A percentile compares a stretch with the other conserved stretches of the same genome.
phyloP scores from a whole-genome alignment of 1,140 invertebrate genomes.

The Lepidurus arcticus region DNA sequence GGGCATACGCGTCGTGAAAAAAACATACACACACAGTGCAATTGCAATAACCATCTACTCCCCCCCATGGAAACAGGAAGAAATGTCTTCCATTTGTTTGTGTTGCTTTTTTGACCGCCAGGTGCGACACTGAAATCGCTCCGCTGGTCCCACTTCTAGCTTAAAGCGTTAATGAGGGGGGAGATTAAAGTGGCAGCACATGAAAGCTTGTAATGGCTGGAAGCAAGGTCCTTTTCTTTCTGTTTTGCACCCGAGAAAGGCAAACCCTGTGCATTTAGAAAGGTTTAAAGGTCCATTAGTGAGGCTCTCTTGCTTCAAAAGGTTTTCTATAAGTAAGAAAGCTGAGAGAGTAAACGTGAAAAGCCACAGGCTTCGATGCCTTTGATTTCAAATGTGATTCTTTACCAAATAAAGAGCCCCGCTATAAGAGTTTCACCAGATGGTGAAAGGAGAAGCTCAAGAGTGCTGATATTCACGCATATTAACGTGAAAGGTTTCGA shows the following conservation, averaged over 20 bases:
- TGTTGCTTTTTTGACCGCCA: too few relatives aligned
- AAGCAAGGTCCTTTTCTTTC: not conserved
- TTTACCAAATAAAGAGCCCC: not conserved
- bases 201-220: not conserved
- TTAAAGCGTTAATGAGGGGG: not conserved
- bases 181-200: slow-evolving; percentile 8
- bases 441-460: not conserved
- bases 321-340: not conserved
- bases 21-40: not conserved
- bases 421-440: not conserved
- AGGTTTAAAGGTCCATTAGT: not conserved
- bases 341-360: not conserved
- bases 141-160: not conserved
- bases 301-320: not conserved
- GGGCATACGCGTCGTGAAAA: not conserved
- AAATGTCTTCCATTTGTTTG: too few relatives aligned
- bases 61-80: not conserved
- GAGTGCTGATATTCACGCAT: not conserved
- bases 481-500: slow-evolving; percentile 22
- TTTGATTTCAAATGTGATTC: not conserved
- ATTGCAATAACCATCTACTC: not conserved
- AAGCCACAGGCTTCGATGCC: not conserved
- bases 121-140: not conserved
- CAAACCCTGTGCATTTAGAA: not conserved
- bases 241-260: not conserved